Conservation (phyloP, 2,113 vertebrate species). For the Cisticola juncidis region DNA sequence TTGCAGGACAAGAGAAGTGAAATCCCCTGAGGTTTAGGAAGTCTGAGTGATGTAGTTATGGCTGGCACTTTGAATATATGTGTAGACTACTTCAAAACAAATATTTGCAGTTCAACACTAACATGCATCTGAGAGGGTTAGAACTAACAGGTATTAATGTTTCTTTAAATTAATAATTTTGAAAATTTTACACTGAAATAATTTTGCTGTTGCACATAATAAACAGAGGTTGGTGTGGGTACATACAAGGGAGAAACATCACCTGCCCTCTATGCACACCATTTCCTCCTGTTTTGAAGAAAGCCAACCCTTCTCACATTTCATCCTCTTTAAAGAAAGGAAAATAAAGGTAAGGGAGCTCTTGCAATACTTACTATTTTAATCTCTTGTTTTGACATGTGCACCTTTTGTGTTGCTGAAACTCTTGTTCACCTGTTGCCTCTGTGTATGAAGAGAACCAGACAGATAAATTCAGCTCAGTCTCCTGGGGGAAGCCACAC, state of each 20-base stretch:
- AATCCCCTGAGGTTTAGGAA: not conserved
- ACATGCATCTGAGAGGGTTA: not conserved
- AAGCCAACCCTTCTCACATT: not conserved
- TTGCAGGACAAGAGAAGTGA: not conserved
- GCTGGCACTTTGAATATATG: not conserved
- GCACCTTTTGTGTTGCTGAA: not conserved
- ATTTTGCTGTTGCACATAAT: not conserved
- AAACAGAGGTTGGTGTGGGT: not conserved
- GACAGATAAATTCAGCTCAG: not conserved
- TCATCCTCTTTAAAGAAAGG: not conserved
- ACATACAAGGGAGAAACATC: fast-evolving
- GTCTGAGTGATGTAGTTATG: conserved; percentile 33
- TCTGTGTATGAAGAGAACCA: not conserved
- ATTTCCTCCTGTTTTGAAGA: not conserved
- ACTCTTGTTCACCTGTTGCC: not conserved
- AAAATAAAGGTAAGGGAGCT: not conserved
- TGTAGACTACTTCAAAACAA: not conserved
- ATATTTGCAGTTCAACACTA: not conserved
- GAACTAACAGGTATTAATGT: not conserved
- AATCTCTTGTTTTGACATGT: not conserved
- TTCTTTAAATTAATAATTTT: not conserved
- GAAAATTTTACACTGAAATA: not conserved
- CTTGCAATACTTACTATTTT: not conserved
- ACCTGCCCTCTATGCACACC: not conserved
- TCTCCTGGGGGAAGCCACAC: not conserved